Conservation (phyloP, 2,888 invertebrate genomes). For the Piscicola geometra region DNA sequence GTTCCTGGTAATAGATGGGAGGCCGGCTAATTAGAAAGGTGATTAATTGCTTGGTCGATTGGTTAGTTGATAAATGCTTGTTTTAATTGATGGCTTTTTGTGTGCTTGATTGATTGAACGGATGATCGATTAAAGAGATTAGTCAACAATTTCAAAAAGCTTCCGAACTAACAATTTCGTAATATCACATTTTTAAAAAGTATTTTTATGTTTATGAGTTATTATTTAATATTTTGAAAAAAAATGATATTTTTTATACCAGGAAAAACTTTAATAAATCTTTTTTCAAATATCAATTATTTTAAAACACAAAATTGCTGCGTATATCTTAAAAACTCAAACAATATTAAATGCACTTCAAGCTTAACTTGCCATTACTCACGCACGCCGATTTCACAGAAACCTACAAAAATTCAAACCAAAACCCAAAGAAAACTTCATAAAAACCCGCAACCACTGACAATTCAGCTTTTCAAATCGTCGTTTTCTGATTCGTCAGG, state of each 20-base stretch:
- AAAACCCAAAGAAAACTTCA: background rate
- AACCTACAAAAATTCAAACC: background rate
- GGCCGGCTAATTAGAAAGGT: background rate
- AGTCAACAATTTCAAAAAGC: background rate
- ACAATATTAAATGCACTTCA: too few relatives aligned
- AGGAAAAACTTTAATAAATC: too few relatives aligned
- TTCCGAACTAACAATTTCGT: background rate
- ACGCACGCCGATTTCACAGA: too few relatives aligned
- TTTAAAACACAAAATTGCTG: too few relatives aligned
- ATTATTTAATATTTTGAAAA: too few relatives aligned
- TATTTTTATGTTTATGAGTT: too few relatives aligned
- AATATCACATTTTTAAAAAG: background rate
- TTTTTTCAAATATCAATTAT: too few relatives aligned
- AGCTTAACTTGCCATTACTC: too few relatives aligned
- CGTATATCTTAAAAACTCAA: too few relatives aligned
- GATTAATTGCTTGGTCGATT: constrained; percentile 10
- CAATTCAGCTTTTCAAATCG: background rate
- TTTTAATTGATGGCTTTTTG: constrained; percentile 4
- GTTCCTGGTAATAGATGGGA: background rate
- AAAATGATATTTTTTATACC: too few relatives aligned
- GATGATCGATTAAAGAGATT: background rate
- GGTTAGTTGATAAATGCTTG: background rate
- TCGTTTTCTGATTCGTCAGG: constrained; percentile 14
- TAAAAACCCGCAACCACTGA: background rate
- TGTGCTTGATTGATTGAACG: background rate